These are phyloP conservation scores for Drosophila hydei DNA, from an alignment of 1,140 invertebrate species.

Conservation along the genomic window DNA sequence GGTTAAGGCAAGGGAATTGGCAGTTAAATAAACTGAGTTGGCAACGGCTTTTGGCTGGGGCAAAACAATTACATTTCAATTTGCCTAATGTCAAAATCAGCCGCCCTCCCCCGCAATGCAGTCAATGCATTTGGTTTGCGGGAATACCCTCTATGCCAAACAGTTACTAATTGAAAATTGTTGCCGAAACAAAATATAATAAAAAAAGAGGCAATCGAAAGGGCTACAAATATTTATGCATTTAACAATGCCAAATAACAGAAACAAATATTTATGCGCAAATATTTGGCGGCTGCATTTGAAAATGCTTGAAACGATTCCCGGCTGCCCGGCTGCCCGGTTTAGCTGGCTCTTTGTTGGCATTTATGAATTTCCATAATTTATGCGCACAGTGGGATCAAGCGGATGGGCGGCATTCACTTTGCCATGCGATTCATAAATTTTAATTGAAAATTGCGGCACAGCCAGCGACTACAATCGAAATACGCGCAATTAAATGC, in stretches of 20 bases:
- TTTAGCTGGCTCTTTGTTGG: constrained; percentile 3
- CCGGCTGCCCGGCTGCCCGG: too few species aligned
- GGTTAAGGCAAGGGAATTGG: constrained; percentile 11
- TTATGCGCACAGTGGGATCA: constrained; percentile 41
- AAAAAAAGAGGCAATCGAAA: constrained; percentile 3
- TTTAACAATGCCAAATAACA: constrained; percentile 69
- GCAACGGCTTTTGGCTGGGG: constrained; percentile 10
- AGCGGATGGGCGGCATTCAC: constrained; percentile 29
- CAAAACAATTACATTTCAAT: constrained; percentile 82
- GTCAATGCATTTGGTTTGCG: constrained; percentile 23
- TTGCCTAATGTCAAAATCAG: constrained; percentile 75
- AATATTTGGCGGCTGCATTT: constrained; percentile 34
- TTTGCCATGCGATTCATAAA: constrained; percentile 72
- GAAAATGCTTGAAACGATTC: not conserved
- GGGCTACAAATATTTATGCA: constrained; percentile 64
- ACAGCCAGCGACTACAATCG: constrained; percentile 3
- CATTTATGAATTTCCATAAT: constrained; percentile 64
- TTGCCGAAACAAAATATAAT: constrained; percentile 42
- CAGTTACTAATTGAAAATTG: constrained; percentile 80
- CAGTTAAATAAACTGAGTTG: constrained; percentile 50
- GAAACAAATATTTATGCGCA: constrained; percentile 48
- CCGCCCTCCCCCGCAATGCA: constrained; percentile 33
- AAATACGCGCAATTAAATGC: constrained; percentile 62
- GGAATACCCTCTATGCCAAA: constrained; percentile 7
- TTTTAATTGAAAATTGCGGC: constrained; percentile 74